Evolutionary conservation across 1,140 invertebrate species (phyloP).

Genomic region (Anastatus disparis): DNA sequence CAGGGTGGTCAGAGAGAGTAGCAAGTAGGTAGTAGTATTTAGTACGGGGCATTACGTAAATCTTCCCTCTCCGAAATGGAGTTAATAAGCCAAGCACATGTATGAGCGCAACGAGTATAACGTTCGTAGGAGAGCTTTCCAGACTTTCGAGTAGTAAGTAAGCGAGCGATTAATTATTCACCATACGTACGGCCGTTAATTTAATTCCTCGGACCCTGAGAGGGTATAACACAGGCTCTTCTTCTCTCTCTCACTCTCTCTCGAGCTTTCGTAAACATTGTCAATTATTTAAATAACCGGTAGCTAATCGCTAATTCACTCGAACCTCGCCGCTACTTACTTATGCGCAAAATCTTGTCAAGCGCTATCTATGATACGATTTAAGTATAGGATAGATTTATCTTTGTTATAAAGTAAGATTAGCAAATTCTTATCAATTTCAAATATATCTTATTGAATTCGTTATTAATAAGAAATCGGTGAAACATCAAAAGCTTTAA

Average conservation of each 20-base stretch:
- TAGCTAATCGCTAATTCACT: constrained; percentile 25
- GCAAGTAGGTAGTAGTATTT: no score
- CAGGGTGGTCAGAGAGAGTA: no score
- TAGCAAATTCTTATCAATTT: no score
- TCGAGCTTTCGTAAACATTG: constrained; percentile 62
- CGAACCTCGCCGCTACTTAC: neutral
- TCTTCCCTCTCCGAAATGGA: neutral
- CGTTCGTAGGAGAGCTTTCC: neutral
- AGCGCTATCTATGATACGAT: no score
- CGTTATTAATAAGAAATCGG: no score
- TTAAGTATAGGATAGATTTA: no score
- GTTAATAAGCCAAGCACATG: constrained; percentile 17
- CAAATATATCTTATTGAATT: no score
- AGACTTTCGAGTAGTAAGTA: constrained; percentile 50
- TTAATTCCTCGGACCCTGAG: constrained; percentile 50
- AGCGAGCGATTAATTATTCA: constrained; percentile 63
- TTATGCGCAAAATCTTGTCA: neutral
- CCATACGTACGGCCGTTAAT: constrained; percentile 62
- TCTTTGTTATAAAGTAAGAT: no score
- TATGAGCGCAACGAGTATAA: constrained; percentile 2
- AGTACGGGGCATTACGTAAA: constrained; percentile 14
- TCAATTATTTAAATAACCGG: constrained; percentile 66
- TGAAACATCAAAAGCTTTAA: no score
- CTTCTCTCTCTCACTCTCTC: no score
- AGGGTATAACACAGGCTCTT: constrained; percentile 23